These are phyloP conservation scores for Drosophila melanica DNA, from an alignment of 1,140 invertebrate species.

Conservation along the genomic window DNA sequence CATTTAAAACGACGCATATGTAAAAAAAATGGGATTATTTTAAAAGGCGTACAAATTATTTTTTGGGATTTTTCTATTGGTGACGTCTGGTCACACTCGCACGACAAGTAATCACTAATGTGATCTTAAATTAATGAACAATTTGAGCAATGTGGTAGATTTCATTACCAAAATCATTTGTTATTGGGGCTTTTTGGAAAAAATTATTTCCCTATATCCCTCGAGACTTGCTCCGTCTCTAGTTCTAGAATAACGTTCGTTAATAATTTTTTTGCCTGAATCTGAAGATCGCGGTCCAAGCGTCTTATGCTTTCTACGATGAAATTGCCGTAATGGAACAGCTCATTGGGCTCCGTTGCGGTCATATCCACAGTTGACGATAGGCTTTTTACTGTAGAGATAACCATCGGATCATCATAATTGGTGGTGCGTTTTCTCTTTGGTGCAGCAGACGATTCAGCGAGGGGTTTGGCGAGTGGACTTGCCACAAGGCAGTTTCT, in stretches of 20 bases:
- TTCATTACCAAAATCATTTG: too few species aligned
- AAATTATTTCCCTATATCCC: neutral
- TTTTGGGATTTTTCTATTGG: too few species aligned
- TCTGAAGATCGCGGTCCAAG: slow-evolving; percentile 7
- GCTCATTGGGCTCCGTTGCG: neutral
- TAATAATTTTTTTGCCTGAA: slow-evolving; percentile 1
- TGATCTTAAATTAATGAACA: too few species aligned
- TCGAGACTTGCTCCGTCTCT: neutral
- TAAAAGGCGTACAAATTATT: too few species aligned
- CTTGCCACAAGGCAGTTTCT: neutral
- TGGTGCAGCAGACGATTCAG: neutral
- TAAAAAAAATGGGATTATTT: too few species aligned
- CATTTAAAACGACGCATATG: too few species aligned
- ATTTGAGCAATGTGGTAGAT: too few species aligned
- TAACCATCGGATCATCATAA: neutral
- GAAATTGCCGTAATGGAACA: slow-evolving; percentile 10
- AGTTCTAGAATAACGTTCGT: neutral
- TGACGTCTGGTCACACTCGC: too few species aligned
- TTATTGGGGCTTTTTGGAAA: too few species aligned
- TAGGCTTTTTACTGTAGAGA: neutral
- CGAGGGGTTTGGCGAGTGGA: neutral
- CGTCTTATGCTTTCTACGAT: slow-evolving; percentile 4
- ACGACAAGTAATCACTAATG: too few species aligned
- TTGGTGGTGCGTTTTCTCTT: neutral
- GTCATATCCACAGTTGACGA: neutral